Evolutionary conservation across 2,113 vertebrate species (phyloP).

Genomic region (Eurypyga helias): DNA sequence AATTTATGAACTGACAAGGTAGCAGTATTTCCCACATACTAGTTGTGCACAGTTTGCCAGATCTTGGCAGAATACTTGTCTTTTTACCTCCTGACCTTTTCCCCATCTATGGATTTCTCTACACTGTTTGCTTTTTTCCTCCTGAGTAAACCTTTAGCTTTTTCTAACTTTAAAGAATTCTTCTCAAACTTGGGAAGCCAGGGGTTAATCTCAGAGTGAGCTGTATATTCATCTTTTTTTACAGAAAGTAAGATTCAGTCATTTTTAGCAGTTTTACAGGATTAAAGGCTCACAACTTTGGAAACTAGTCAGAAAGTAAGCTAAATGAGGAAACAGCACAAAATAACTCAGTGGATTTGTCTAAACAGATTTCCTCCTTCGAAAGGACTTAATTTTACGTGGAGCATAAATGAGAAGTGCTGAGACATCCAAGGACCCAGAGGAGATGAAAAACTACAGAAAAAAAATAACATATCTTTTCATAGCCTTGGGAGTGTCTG

Average conservation of each 20-base stretch:
- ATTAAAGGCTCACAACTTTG: constrained; percentile 20
- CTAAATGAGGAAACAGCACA: not conserved
- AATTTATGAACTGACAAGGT: not conserved
- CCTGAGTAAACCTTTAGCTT: not conserved
- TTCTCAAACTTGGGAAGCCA: not conserved
- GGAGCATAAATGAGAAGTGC: not conserved
- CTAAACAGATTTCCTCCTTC: constrained; percentile 23
- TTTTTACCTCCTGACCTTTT: not conserved
- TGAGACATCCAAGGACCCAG: not conserved
- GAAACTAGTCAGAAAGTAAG: constrained; percentile 1
- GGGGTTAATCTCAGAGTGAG: not conserved
- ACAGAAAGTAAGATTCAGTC: not conserved
- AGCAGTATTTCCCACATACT: not conserved
- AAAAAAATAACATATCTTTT: not conserved
- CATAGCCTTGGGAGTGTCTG: not conserved
- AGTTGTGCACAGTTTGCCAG: not conserved
- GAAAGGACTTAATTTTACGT: constrained; percentile 48
- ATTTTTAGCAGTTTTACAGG: not conserved
- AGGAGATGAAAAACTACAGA: not conserved
- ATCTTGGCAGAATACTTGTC: not conserved
- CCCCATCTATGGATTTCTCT: not conserved
- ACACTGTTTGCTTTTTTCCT: not conserved
- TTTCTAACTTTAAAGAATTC: not conserved
- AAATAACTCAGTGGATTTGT: not conserved
- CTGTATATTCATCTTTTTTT: not conserved